A percentile compares a stretch with the other conserved stretches of the same genome.
Conservation (phyloP, 2,888 invertebrate species). For the Drosophila testacea region DNA sequence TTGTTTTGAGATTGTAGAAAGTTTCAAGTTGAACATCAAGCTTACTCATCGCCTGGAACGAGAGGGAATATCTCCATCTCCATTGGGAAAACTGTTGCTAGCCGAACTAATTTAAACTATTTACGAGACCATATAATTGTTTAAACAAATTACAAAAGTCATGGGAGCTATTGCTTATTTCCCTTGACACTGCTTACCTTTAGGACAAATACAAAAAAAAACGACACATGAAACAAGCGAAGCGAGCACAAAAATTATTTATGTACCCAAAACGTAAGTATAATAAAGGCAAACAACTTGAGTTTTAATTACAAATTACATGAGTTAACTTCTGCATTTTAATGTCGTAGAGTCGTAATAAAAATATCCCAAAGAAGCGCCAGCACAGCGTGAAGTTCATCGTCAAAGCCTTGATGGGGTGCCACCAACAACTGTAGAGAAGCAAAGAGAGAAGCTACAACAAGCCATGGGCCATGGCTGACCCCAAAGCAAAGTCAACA, state of each 20-base stretch:
- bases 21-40: slow-evolving; percentile 1
- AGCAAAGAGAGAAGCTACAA: slow-evolving; percentile 11
- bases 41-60: slow-evolving; percentile 16
- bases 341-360: slow-evolving; percentile 37
- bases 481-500: slow-evolving; percentile 69
- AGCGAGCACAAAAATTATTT: slow-evolving; percentile 52
- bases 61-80: not conserved
- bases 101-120: slow-evolving; percentile 17
- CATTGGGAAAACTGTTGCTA: not conserved
- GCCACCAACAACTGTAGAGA: slow-evolving; percentile 4
- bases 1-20: slow-evolving; percentile 26
- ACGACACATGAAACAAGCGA: slow-evolving; percentile 64
- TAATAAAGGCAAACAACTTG: slow-evolving; percentile 37
- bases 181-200: too few relatives aligned
- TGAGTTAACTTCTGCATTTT: slow-evolving; percentile 51
- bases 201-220: slow-evolving; percentile 14
- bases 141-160: slow-evolving; percentile 21
- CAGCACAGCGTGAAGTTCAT: slow-evolving; percentile 75
- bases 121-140: slow-evolving; percentile 5
- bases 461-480: slow-evolving; percentile 38
- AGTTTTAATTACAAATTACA: slow-evolving; percentile 79
- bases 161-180: not conserved
- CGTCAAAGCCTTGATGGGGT: slow-evolving; percentile 65
- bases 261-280: slow-evolving; percentile 42
- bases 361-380: slow-evolving; percentile 48